Conservation (phyloP, 2,113 vertebrate species). For the Pavo muticus region DNA sequence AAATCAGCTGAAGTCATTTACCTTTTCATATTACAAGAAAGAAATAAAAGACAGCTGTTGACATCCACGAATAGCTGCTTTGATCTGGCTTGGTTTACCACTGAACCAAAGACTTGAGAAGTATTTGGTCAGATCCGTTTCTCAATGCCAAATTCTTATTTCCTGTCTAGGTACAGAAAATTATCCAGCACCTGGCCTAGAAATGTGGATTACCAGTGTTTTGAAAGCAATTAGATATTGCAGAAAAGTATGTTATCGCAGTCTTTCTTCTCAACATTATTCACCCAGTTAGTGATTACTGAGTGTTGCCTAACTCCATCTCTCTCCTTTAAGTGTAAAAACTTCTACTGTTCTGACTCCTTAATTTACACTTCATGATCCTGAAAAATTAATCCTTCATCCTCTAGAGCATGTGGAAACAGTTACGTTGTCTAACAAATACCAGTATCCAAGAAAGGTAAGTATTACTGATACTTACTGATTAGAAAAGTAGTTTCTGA, state of each 20-base stretch:
- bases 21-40: neutral
- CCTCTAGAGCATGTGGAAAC: slow-evolving; percentile 71
- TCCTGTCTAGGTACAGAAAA: slow-evolving; percentile 43
- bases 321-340: slow-evolving; percentile 68
- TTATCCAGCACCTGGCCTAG: neutral
- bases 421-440: slow-evolving; percentile 69
- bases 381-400: slow-evolving; percentile 53
- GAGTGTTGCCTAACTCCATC: neutral
- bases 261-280: neutral
- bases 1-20: neutral
- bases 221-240: neutral
- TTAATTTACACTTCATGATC: slow-evolving; percentile 47
- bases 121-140: neutral
- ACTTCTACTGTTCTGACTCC: slow-evolving; percentile 71
- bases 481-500: neutral
- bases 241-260: neutral
- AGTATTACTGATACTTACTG: neutral
- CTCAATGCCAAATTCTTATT: neutral
- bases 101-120: neutral
- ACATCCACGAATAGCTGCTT: neutral
- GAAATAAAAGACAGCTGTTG: neutral
- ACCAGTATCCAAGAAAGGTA: neutral
- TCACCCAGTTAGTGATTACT: neutral
- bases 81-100: neutral
- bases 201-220: neutral